Percentiles rank a stretch among this genome's conserved stretches.
These are phyloP conservation scores for Neogobius melanostomus DNA, from an alignment of 2,113 vertebrate genomes.

Conservation along the genomic window DNA sequence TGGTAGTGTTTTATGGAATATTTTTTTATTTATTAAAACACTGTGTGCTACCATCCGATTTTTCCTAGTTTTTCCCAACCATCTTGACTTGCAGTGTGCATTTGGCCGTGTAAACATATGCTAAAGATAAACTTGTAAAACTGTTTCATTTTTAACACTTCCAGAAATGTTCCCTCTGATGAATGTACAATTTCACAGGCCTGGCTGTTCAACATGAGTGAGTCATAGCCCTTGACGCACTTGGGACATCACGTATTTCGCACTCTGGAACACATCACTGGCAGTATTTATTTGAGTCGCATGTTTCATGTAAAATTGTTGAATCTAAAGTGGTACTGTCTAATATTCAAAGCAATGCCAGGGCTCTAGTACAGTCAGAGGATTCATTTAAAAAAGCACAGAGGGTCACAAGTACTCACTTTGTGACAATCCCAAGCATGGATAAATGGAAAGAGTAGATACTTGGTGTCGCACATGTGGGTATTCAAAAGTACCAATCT, in stretches of 20 bases:
- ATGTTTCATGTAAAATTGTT: too few relatives aligned
- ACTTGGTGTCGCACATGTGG: background rate
- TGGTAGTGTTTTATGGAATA: too few relatives aligned
- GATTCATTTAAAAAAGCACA: too few relatives aligned
- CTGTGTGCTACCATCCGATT: too few relatives aligned
- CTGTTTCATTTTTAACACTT: background rate
- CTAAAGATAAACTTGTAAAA: background rate
- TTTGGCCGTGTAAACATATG: background rate
- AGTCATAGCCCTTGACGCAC: constrained; percentile 30
- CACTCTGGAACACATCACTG: constrained; percentile 12
- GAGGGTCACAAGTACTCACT: too few relatives aligned
- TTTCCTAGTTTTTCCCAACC: too few relatives aligned
- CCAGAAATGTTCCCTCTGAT: background rate
- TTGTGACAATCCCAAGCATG: background rate
- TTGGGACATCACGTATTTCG: background rate
- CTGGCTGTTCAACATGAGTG: background rate
- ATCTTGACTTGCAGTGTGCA: too few relatives aligned
- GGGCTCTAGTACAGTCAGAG: too few relatives aligned
- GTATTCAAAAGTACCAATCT: background rate
- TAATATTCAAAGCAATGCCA: too few relatives aligned
- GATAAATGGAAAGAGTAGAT: background rate
- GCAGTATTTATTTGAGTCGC: background rate
- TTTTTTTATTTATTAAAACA: too few relatives aligned
- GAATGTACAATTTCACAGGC: background rate
- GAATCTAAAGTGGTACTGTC: too few relatives aligned